These are phyloP conservation scores for Phymorhynchus buccinoides DNA, from an alignment of 1,140 invertebrate species.

Conservation along the genomic window DNA sequence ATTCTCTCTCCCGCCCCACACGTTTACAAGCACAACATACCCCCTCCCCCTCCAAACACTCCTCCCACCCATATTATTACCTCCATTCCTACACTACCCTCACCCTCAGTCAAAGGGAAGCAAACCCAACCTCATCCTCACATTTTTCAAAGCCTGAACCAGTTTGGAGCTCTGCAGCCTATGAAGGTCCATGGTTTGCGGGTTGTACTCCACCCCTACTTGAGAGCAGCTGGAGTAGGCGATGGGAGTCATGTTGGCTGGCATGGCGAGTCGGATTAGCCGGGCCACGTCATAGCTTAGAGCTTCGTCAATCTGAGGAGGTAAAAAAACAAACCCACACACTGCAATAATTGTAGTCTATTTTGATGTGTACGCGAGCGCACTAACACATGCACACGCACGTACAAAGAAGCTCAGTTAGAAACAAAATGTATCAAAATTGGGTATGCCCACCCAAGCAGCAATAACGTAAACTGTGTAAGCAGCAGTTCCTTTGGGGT, in stretches of 20 bases:
- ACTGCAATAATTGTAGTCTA: background rate
- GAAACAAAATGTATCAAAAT: no score
- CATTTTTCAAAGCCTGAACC: conserved; percentile 38
- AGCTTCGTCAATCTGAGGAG: conserved; percentile 78
- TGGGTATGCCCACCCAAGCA: no score
- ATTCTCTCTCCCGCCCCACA: no score
- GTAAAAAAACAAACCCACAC: background rate
- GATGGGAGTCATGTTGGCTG: conserved; percentile 32
- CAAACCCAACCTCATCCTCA: background rate
- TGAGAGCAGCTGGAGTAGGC: conserved; percentile 49
- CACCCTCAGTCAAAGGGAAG: background rate
- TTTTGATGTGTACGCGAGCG: no score
- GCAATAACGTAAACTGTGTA: no score
- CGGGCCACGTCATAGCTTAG: conserved; percentile 87
- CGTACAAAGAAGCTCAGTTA: background rate
- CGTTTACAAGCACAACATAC: no score
- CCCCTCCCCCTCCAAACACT: no score
- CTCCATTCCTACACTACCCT: background rate
- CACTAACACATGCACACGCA: conserved; percentile 6
- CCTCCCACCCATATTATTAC: background rate
- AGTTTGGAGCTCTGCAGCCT: conserved; percentile 45
- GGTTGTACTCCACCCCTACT: background rate
- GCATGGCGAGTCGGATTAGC: conserved; percentile 44
- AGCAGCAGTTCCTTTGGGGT: no score
- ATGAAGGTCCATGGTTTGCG: background rate